Evolutionary conservation across 64 coral and sea anemone species (phyloP).

Genomic region (Platygyra sinensis): DNA sequence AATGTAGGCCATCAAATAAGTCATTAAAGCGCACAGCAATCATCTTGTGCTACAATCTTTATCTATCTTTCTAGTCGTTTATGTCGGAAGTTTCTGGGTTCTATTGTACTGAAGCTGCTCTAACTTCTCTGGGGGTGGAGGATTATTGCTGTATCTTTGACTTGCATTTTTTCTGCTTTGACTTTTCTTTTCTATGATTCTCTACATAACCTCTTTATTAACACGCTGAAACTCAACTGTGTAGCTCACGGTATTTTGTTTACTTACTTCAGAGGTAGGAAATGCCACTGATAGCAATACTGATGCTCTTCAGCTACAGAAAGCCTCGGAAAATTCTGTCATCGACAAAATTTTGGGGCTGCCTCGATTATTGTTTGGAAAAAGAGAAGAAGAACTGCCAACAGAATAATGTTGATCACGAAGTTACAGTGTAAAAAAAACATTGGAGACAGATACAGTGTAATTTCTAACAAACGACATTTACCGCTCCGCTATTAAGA

Average conservation of each 20-base stretch:
- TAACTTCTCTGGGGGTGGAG: constrained; percentile 29
- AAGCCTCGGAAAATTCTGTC: constrained; percentile 36
- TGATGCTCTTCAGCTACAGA: constrained; percentile 22
- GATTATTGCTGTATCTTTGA: constrained; percentile 1
- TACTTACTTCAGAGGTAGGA: constrained; percentile 24
- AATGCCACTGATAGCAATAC: constrained; percentile 2
- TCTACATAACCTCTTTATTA: background rate
- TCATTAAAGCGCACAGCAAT: background rate
- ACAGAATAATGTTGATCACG: background rate
- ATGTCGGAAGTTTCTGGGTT: background rate
- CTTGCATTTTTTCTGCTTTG: background rate
- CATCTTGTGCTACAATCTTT: background rate
- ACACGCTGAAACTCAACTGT: background rate
- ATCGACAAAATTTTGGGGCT: constrained; percentile 44
- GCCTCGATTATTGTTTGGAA: constrained; percentile 32
- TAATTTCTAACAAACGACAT: constrained; percentile 5
- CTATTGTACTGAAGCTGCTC: background rate
- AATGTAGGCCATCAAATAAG: background rate
- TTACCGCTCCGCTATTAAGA: constrained; percentile 3
- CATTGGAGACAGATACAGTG: background rate
- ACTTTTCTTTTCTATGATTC: background rate
- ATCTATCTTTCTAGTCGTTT: too few relatives aligned
- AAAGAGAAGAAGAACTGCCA: background rate
- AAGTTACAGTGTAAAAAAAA: too few relatives aligned
- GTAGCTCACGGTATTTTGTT: constrained; percentile 13